These are phyloP conservation scores for Cryptoprocta ferox DNA, from an alignment of 2,797 vertebrate species.

Conservation along the genomic window DNA sequence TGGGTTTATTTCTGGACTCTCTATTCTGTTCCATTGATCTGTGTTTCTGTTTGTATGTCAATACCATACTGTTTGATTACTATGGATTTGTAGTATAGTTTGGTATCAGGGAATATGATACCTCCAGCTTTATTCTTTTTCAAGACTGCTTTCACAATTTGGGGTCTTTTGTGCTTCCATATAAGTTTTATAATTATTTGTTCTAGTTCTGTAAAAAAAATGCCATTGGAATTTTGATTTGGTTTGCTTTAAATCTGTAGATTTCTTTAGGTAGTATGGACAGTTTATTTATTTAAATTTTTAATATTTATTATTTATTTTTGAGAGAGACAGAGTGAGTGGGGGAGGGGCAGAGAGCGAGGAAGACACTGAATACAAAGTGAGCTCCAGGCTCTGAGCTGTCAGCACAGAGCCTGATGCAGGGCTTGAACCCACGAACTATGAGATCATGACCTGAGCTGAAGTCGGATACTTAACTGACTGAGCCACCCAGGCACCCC, in stretches of 20 bases:
- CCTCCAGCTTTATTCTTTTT: background rate
- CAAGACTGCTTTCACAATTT: background rate
- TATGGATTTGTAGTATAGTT: background rate
- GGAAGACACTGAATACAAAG: too few species aligned
- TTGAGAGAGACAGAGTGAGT: too few species aligned
- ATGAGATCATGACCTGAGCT: too few species aligned
- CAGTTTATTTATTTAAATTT: background rate
- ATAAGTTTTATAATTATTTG: background rate
- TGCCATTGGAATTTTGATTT: background rate
- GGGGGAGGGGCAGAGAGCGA: too few species aligned
- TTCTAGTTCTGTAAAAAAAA: background rate
- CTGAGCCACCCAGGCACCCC: too few species aligned
- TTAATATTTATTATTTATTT: too few species aligned
- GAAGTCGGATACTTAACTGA: too few species aligned
- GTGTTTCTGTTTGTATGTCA: background rate
- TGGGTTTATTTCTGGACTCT: background rate
- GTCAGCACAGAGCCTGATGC: too few species aligned
- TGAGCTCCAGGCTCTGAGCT: too few species aligned
- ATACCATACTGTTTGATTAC: background rate
- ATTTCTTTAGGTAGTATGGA: background rate
- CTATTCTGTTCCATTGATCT: background rate
- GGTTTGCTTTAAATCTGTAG: background rate
- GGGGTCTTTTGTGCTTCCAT: background rate
- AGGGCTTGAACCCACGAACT: too few species aligned
- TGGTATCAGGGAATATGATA: background rate